Base-by-base conservation (phyloP, 30 jellyfish, hydroid and myxozoan species). In the Nemopilema nomurai region DNA sequence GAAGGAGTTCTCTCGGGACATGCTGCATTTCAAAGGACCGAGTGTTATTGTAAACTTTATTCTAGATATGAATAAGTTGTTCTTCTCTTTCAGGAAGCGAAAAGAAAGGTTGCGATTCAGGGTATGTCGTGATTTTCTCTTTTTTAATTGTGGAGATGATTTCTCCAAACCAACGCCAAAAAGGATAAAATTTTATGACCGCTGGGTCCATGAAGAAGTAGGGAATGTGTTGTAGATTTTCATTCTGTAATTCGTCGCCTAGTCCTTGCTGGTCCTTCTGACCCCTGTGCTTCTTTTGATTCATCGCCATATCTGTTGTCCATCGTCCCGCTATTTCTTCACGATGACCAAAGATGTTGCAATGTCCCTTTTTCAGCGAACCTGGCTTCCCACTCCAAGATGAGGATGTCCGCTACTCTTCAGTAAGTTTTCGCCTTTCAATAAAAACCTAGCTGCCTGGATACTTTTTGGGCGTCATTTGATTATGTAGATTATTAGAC, bases 361-460 rank as follows among this genome's bases (percentile, higher is more conserved):
- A 1, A 6, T 25, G 16, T 18, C n/a, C n/a, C n/a, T 62, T 26
- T 77, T 62, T 50, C 51, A 79, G 89, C 0, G 80, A 79, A 27
- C 89, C 89, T 20, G 89, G 53, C 6, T 62, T 62, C 28, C 89
- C 89, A 16, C 81, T 71, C 16, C 81, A 71, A 8, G 66, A 71
- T 1, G 28, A 28, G 7, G 25, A 52, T 25, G 81, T 27, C 9
- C 13, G 19, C 19, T 71, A 71, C 29, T 52, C 81, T 29, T 28
- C 41, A 64, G 81, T 71, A 29, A 30, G 81, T 63, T 6, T 1
- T 13, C 57, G 57, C 6, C 57, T 13, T 41, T 13, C 13, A 13
- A 9, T 51, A 19, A 16, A 16, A 51, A 51, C n/a, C n/a, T n/a
- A n/a, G n/a, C n/a, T n/a, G n/a, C n/a, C n/a, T n/a, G n/a, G n/a